Evolutionary conservation across 1,140 invertebrate genomes (phyloP).

Genomic region (Habropoda laboriosa): DNA sequence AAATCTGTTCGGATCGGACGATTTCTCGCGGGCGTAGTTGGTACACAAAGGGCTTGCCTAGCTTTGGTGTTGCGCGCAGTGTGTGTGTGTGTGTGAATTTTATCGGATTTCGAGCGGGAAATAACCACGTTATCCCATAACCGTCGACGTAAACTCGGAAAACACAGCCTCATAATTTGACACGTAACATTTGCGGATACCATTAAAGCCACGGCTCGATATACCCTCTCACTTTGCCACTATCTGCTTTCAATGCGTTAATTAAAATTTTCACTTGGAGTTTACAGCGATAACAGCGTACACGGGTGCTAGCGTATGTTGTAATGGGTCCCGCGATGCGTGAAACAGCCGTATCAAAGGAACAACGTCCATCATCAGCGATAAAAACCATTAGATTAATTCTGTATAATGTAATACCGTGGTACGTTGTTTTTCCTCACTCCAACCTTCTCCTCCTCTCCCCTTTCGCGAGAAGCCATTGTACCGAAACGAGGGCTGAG

Average conservation of each 20-base stretch:
- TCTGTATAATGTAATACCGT: slow-evolving; percentile 4
- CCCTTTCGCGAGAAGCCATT: no score
- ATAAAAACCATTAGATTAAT: slow-evolving; percentile 24
- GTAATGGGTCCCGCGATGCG: background rate
- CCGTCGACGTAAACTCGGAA: slow-evolving; percentile 29
- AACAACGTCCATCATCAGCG: background rate
- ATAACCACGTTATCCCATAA: slow-evolving; percentile 33
- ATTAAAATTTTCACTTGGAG: slow-evolving; percentile 39
- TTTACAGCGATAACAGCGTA: slow-evolving; percentile 3
- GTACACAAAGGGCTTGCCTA: background rate
- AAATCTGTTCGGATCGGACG: background rate
- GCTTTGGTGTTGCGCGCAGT: background rate
- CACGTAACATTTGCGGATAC: slow-evolving; percentile 44
- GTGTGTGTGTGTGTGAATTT: slow-evolving; percentile 18
- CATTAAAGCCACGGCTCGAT: slow-evolving; percentile 23
- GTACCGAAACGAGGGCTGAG: no score
- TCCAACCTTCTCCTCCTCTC: no score
- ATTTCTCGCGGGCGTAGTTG: background rate
- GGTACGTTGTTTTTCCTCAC: slow-evolving; percentile 5
- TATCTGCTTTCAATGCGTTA: slow-evolving; percentile 27
- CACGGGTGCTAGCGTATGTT: background rate
- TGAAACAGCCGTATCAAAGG: background rate
- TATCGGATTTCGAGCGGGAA: slow-evolving; percentile 29
- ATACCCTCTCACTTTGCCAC: no score
- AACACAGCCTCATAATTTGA: slow-evolving; percentile 42